phyloP scores from a whole-genome alignment of 2,113 vertebrate genomes.

The Grammomys dolichurus region DNA sequence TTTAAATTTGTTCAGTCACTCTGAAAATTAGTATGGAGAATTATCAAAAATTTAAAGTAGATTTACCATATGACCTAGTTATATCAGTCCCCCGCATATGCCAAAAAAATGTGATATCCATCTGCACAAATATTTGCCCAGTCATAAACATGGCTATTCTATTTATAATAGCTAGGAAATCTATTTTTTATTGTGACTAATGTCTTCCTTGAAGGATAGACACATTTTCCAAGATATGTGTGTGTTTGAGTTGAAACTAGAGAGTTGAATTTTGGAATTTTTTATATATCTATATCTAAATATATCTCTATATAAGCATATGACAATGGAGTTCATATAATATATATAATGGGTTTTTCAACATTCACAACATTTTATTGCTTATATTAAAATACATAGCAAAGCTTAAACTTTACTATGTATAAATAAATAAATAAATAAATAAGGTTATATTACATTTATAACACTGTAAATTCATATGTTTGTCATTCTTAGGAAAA shows the following conservation, averaged over 20 bases:
- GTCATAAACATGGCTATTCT: background rate
- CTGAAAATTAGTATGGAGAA: background rate
- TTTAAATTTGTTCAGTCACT: background rate
- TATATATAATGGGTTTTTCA: background rate
- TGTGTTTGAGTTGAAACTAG: background rate
- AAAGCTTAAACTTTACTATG: background rate
- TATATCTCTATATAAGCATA: background rate
- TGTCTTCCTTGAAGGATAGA: background rate
- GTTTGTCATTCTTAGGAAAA: background rate
- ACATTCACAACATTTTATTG: background rate
- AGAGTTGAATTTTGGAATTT: background rate
- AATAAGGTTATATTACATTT: slow-evolving; percentile 35
- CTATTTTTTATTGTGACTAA: background rate
- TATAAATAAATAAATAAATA: slow-evolving; percentile 32
- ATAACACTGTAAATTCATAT: background rate
- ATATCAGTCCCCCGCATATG: background rate
- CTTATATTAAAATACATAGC: background rate
- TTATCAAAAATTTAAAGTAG: background rate
- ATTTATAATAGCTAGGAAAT: background rate
- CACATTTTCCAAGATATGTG: background rate
- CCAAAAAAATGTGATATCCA: background rate
- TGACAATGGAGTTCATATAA: background rate
- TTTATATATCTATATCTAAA: background rate
- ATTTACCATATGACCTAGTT: background rate
- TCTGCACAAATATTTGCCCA: background rate